Conservation (phyloP, 1,140 invertebrate species). For the Drosophila kikkawai region DNA sequence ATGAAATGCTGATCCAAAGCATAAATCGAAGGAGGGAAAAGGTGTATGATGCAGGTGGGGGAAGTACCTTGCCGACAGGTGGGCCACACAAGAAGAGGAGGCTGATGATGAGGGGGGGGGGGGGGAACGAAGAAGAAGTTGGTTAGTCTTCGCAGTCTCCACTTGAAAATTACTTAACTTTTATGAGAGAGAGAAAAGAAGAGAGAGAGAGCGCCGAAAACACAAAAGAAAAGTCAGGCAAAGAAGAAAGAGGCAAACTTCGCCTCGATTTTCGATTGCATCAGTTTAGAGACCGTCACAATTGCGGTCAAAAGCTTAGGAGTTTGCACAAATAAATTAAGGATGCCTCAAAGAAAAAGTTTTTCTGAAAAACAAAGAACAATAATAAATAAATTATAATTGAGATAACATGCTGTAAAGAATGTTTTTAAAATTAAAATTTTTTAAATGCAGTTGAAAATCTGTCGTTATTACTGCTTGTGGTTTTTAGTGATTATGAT, state of each 20-base stretch:
- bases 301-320: not conserved
- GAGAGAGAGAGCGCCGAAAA: constrained; percentile 19
- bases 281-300: constrained; percentile 4
- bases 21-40: constrained; percentile 16
- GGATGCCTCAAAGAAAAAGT: not conserved
- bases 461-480: not conserved
- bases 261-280: constrained; percentile 15
- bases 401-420: too few species aligned
- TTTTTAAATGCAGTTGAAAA: not conserved
- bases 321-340: not conserved
- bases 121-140: not conserved
- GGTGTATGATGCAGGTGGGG: not conserved
- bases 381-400: not conserved
- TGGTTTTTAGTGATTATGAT: too few species aligned
- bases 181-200: not conserved
- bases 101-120: not conserved
- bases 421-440: too few species aligned
- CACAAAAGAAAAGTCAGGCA: constrained; percentile 1
- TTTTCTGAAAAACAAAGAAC: not conserved
- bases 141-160: constrained; percentile 11
- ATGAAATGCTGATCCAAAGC: constrained; percentile 29
- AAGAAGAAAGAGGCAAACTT: constrained; percentile 4
- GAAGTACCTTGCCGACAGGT: constrained; percentile 31
- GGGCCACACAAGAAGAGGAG: constrained; percentile 7
- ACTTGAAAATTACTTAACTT: constrained; percentile 56